Conservation (phyloP, 2,888 invertebrate genomes). For the Pilophorus perplexus region DNA sequence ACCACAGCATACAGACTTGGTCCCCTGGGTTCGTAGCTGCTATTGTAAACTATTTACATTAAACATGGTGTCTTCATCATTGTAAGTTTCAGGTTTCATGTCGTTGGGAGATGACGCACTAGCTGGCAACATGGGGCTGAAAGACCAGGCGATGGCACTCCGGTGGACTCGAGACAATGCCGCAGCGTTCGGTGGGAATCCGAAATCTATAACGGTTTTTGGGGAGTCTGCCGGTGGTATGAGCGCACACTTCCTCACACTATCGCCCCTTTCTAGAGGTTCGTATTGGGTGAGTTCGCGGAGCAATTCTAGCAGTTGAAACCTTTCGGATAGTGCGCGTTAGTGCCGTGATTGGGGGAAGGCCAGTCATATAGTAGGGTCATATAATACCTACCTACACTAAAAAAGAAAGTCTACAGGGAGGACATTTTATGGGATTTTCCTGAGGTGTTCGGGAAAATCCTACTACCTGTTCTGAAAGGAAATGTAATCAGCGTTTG, state of each 20-base stretch:
- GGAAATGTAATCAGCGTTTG: no score
- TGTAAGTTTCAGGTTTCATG: constrained; percentile 23
- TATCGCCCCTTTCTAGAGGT: constrained; percentile 20
- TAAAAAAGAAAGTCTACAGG: no score
- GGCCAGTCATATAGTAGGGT: not conserved
- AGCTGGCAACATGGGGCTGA: constrained; percentile 37
- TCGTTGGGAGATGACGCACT: constrained; percentile 12
- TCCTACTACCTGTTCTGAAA: no score
- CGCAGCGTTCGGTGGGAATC: constrained; percentile 37
- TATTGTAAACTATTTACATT: not conserved
- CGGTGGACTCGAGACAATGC: constrained; percentile 34
- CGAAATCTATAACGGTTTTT: constrained; percentile 24
- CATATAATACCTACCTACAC: not conserved
- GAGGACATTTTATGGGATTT: no score
- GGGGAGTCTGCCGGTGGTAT: constrained; percentile 40
- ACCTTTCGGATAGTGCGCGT: not conserved
- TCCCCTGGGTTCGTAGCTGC: constrained; percentile 18
- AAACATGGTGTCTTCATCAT: not conserved
- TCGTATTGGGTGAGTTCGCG: not conserved
- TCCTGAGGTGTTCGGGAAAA: no score
- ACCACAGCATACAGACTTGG: constrained; percentile 38
- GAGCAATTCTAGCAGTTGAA: no score
- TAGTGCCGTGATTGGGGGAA: not conserved
- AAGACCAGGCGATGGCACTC: constrained; percentile 37
- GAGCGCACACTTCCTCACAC: constrained; percentile 13